Conservation (phyloP, 2,888 invertebrate genomes). For the Penaeus monodon region DNA sequence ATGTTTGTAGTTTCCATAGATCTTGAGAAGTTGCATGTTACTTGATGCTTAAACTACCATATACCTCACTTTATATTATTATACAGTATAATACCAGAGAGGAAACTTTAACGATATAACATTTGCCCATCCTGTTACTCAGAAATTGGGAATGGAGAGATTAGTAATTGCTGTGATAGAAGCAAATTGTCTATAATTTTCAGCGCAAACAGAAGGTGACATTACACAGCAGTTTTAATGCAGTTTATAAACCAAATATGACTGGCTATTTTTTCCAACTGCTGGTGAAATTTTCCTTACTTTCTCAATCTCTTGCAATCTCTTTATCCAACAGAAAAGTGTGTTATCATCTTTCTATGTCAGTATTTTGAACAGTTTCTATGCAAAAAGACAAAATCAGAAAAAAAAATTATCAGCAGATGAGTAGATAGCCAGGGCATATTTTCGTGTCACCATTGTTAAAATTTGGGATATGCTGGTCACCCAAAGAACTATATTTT, state of each 20-base stretch:
- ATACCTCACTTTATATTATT: constrained; percentile 17
- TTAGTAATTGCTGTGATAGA: constrained; percentile 25
- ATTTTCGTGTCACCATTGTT: neutral
- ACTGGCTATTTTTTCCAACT: no score
- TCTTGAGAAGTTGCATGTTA: no score
- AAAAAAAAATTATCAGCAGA: neutral
- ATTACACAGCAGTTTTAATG: neutral
- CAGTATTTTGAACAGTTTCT: no score
- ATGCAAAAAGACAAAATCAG: no score
- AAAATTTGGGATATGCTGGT: constrained; percentile 32
- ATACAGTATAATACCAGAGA: neutral
- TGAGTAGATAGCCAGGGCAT: neutral
- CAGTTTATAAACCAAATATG: no score
- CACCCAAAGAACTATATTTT: constrained; percentile 29
- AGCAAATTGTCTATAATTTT: constrained; percentile 2
- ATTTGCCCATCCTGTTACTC: no score
- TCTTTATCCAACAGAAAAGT: no score
- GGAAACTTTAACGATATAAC: no score
- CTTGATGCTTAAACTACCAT: constrained; percentile 16
- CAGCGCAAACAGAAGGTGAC: constrained; percentile 5
- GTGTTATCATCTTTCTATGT: no score
- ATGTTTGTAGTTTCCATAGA: no score
- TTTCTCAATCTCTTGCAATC: no score
- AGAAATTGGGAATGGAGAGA: constrained; percentile 1
- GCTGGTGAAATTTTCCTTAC: no score